These are phyloP conservation scores for Pseudorhiza aurosa DNA, from an alignment of 30 jellyfish, hydroid and myxozoan species.

Conservation along the genomic window DNA sequence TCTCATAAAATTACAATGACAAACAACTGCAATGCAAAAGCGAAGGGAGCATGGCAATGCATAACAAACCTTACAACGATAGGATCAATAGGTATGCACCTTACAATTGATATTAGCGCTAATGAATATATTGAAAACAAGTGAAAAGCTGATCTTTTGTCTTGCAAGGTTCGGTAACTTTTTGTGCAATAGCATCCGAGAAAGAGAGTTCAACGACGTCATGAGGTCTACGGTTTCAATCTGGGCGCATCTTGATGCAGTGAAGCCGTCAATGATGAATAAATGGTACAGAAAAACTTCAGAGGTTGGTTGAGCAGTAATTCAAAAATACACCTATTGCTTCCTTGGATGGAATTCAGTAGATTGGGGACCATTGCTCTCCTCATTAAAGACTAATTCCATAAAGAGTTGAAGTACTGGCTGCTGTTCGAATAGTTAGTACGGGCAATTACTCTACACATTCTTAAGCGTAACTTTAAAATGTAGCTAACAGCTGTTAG, in stretches of 20 bases:
- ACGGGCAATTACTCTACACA: no score
- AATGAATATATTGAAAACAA: background rate
- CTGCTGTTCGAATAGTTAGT: no score
- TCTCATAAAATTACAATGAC: no score
- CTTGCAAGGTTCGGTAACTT: slow-evolving; percentile 93
- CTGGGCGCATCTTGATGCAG: slow-evolving; percentile 95
- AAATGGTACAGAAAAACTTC: slow-evolving; percentile 18
- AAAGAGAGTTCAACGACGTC: slow-evolving; percentile 71
- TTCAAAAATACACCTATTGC: background rate
- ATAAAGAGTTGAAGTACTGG: no score
- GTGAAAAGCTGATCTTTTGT: no score
- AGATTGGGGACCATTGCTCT: no score
- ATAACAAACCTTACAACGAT: background rate
- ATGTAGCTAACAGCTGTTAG: no score
- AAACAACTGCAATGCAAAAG: no score
- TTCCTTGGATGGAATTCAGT: background rate
- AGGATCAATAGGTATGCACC: background rate
- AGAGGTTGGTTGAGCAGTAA: slow-evolving; percentile 45
- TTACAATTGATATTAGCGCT: background rate
- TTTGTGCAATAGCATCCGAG: slow-evolving; percentile 72
- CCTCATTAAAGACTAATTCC: no score
- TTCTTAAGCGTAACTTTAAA: no score
- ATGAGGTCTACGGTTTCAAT: slow-evolving; percentile 86
- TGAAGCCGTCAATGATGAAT: slow-evolving; percentile 36
- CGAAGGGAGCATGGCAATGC: no score